phyloP scores from a whole-genome alignment of 2,888 invertebrate species.

The Hypomecis punctinalis region DNA sequence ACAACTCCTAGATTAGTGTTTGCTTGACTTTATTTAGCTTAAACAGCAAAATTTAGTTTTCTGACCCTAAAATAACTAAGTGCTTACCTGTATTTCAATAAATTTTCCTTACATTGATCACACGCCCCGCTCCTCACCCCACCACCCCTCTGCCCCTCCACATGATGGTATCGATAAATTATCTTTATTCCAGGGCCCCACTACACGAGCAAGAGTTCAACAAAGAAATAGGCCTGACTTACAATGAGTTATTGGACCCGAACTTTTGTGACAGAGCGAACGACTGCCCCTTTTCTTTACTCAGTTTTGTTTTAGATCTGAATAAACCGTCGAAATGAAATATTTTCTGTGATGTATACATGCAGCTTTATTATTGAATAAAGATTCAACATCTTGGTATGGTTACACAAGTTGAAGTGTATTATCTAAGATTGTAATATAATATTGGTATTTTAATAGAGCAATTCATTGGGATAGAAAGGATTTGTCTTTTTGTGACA shows the following conservation, averaged over 20 bases:
- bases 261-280: constrained; percentile 60
- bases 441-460: no score
- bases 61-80: no score
- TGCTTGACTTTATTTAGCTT: no score
- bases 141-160: constrained; percentile 25
- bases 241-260: constrained; percentile 62
- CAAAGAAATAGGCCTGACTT: constrained; percentile 60
- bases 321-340: constrained; percentile 60
- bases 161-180: constrained; percentile 43
- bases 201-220: constrained; percentile 63
- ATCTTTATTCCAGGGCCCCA: constrained; percentile 63
- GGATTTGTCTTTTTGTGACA: no score
- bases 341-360: constrained; percentile 16
- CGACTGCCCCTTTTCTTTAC: constrained; percentile 68
- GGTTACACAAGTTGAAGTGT: no score
- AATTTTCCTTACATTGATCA: not conserved
- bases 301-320: constrained; percentile 62
- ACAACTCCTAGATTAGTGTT: no score
- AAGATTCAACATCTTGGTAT: no score
- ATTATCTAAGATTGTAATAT: no score
- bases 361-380: constrained; percentile 6
- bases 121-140: constrained; percentile 9
- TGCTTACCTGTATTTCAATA: no score
- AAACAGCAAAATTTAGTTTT: no score
- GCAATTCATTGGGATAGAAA: no score